Base-by-base conservation (phyloP, 2,888 invertebrate genomes). In the Himalopsyche tibetana region DNA sequence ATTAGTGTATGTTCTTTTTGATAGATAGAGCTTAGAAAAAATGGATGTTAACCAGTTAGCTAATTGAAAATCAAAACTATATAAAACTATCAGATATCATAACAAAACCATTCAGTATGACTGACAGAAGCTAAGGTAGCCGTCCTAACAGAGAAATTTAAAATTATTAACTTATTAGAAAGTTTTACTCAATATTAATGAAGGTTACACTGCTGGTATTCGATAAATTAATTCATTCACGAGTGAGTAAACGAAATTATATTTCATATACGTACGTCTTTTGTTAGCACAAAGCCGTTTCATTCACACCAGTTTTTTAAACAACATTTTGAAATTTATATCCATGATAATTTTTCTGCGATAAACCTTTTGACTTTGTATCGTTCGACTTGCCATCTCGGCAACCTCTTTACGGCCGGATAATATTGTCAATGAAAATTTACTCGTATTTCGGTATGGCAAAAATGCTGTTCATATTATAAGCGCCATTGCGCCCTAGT, bases 161-260 rank as follows among this genome's bases (percentile, higher is more conserved):
- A 12, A 3, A 4, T 51, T 15, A 12, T 15, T 51, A 11, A 63
- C 38, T 74, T 74, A 36, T 74, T 74, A 74, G 74, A 74, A 74
- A 74, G 74, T 74, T 38, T 28, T 12, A 74, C 38, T 36, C 36
- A 28, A 38, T 0, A 63, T 19, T 19, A 8, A 19, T 4, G 74
- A 74, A 74, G 74, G 74, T 74, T 36, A 74, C 74, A 74, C 74
- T 74, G 38, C 74, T 5, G 36, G 74, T 74, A 74, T 74, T 74
- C 36, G 38, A 36, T 28, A 74, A 74, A 74, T 36, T 4, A 74
- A 74, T 74, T 74, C 74, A 74, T 74, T 74, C 74, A 74, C 74
- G 11, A 36, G 74, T 38, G 38, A 74, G 38, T 74, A 74, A 15
- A 38, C 74, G 28, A 15, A 74, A 28, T 74, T 74, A 74, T 74